Conservation (phyloP, 2,797 vertebrate genomes). For the Eidolon dupreanum region DNA sequence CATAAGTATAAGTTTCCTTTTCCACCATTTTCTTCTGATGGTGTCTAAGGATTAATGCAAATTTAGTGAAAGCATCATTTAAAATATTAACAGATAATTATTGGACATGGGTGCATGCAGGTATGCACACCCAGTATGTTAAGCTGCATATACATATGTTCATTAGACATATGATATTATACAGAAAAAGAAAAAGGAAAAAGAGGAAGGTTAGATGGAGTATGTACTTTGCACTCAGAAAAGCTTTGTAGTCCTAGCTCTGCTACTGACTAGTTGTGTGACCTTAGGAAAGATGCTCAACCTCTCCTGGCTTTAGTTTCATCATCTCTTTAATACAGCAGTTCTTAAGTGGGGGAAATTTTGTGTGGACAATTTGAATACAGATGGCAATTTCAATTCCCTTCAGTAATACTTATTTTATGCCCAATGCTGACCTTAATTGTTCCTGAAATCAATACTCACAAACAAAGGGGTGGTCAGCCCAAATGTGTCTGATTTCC, state of each 20-base stretch:
- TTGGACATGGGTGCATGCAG: background rate
- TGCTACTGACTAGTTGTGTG: background rate
- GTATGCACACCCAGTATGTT: background rate
- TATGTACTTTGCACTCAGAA: background rate
- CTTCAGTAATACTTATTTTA: background rate
- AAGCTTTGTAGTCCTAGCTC: background rate
- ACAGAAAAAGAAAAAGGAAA: background rate
- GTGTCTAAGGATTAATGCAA: background rate
- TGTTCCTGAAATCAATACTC: background rate
- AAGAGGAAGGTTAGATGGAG: background rate
- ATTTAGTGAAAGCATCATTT: background rate
- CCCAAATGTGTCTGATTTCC: background rate
- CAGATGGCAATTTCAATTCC: background rate
- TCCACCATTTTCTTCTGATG: background rate
- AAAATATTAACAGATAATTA: conserved; percentile 1
- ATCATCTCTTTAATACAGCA: background rate
- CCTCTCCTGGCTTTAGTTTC: background rate
- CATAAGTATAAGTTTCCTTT: background rate
- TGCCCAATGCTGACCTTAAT: background rate
- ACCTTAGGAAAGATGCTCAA: background rate
- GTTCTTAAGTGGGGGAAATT: background rate
- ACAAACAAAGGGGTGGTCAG: background rate
- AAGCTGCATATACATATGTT: background rate
- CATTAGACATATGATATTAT: background rate
- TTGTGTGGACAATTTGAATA: background rate